These are phyloP conservation scores for Diadophis punctatus DNA, from an alignment of 2,113 vertebrate species.

Conservation along the genomic window DNA sequence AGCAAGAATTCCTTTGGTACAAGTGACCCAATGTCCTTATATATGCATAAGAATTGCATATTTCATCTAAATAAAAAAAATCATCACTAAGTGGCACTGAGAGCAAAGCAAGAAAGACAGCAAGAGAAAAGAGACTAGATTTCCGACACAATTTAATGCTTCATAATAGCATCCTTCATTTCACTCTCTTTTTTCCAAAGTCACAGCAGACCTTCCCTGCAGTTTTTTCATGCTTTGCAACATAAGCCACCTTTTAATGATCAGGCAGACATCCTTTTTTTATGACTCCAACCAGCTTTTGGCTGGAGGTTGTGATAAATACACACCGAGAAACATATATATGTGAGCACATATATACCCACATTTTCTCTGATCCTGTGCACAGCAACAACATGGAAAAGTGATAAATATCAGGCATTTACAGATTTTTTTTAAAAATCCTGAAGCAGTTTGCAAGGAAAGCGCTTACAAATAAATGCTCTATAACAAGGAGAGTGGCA, in stretches of 20 bases:
- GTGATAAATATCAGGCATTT: neutral
- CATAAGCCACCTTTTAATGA: neutral
- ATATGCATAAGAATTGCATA: neutral
- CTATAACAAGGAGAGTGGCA: fast-evolving
- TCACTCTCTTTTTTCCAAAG: neutral
- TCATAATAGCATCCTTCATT: neutral
- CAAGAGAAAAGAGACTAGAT: neutral
- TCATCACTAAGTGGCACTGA: neutral
- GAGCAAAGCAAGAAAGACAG: neutral
- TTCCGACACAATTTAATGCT: neutral
- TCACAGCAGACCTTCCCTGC: neutral
- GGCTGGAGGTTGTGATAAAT: neutral
- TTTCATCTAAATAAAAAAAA: neutral
- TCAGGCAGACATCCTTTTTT: neutral
- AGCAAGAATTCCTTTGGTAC: neutral
- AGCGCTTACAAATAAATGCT: neutral
- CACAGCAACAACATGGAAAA: neutral
- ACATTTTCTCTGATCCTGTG: neutral
- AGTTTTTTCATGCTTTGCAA: neutral
- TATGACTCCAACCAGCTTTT: neutral
- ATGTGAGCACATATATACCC: neutral
- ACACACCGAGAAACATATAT: neutral
- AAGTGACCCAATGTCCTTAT: neutral
- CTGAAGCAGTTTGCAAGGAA: neutral
- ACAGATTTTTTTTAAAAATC: neutral